Evolutionary conservation across 2,797 vertebrate genomes (phyloP).

Genomic region (Molossus molossus): DNA sequence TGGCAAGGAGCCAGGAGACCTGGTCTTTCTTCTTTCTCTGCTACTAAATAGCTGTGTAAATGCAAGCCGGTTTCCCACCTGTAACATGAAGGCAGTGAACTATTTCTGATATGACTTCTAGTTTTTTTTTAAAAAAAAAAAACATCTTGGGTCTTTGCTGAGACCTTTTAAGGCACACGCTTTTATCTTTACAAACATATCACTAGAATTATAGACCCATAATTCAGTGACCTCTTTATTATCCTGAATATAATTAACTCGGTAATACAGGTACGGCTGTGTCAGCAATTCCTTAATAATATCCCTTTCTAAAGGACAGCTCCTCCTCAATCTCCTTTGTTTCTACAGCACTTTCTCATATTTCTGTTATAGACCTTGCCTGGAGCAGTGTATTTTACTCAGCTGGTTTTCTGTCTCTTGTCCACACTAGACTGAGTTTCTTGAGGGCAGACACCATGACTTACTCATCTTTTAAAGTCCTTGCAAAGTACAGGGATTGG

Average conservation of each 20-base stretch:
- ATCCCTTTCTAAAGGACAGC: background rate
- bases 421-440: background rate
- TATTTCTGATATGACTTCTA: slow-evolving; percentile 49
- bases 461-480: background rate
- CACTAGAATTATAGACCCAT: slow-evolving; percentile 35
- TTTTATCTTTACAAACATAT: slow-evolving; percentile 66
- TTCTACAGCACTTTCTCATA: background rate
- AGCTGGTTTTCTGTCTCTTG: background rate
- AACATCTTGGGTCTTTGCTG: background rate
- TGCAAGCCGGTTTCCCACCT: slow-evolving; percentile 42
- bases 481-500: background rate
- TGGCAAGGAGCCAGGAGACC: background rate
- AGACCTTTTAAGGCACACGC: slow-evolving; percentile 42
- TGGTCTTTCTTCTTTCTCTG: background rate
- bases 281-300: slow-evolving; percentile 29
- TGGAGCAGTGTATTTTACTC: background rate
- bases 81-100: background rate
- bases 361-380: background rate
- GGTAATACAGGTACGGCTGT: slow-evolving; percentile 12
- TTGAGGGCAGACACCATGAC: background rate
- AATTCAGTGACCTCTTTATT: slow-evolving; percentile 64
- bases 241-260: slow-evolving; percentile 59
- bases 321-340: background rate
- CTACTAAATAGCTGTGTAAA: background rate
- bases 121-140: too few relatives aligned